Evolutionary conservation across 37 sponge, comb jelly and placozoan genomes (phyloP), one percentile per base, ranked within the genome.

Genomic region (Mnemiopsis leidyi): DNA sequence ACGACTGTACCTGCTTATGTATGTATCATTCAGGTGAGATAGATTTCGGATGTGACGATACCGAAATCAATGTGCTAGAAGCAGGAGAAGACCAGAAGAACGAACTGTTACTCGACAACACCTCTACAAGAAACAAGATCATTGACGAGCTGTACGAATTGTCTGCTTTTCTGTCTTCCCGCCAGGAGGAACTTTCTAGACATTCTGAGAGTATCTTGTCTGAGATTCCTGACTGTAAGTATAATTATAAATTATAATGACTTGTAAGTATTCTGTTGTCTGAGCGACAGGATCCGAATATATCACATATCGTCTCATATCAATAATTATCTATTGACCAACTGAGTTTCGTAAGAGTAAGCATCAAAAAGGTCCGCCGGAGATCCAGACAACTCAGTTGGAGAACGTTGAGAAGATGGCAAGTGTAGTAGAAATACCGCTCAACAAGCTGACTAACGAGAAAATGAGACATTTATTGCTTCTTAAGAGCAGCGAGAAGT

Each of bases 401-500:
- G 90, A 40, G 61, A 40, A 40, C 61, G 35, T 85, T 9, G 90
- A 40, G 25, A 85, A 85, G 39, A 85, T 85, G 90, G 33, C 39
- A 28, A 18, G n/a, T 0, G 61, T 0, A 3, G 90, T 85, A n/a
- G 35, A 28, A 1, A 3, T n/a, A 25, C 90, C 90, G 3, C 90
- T 85, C 25, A 33, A 39, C 61, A 38, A 85, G 29, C 90, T 85
- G 1, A 85, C 90, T 0, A 40, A 26, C 61, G 90, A 85, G 23
- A 85, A 85, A 21, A 85, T 85, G 90, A 38, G 90, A 85, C 90
- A 85, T 40, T 85, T 85, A 61, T 37, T 85, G 48, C 90, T 85
- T 0, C 29, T 85, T 25, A 28, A 33, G 29, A 85, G 39, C 61
- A 85, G 90, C 36, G 90, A 85, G 90, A 85, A 85, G 61, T 85